Conservation (phyloP, 2,797 vertebrate genomes). For the Forpus xanthops region DNA sequence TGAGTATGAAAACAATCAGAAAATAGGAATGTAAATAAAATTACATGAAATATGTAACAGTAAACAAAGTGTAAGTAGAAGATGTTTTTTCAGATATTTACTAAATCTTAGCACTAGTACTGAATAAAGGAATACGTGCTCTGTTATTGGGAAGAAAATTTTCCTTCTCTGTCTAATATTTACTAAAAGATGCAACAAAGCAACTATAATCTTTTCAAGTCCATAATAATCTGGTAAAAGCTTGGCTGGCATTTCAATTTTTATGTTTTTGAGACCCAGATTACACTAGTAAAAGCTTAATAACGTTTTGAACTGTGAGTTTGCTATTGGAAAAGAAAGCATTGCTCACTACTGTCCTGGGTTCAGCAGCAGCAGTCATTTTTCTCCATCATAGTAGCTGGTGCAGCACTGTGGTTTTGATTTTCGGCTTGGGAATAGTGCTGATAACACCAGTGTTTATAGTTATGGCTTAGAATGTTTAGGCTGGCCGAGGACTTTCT, state of each 20-base stretch:
- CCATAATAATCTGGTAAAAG: background rate
- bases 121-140: background rate
- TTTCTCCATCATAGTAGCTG: no score
- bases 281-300: background rate
- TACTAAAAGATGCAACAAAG: background rate
- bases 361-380: no score
- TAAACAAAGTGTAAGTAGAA: background rate
- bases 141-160: background rate
- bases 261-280: background rate
- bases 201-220: background rate
- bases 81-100: background rate
- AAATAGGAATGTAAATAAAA: background rate
- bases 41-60: background rate
- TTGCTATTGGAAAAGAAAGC: background rate
- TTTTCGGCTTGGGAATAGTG: no score
- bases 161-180: background rate
- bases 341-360: no score
- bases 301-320: background rate
- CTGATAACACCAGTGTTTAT: no score
- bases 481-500: no score
- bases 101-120: background rate
- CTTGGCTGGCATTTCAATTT: background rate
- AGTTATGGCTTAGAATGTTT: no score
- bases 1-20: background rate
- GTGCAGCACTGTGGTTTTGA: no score